Evolutionary conservation across 2,888 invertebrate species (phyloP), one percentile per base, ranked within the genome.

Genomic region (Melangyna quadrimaculata): DNA sequence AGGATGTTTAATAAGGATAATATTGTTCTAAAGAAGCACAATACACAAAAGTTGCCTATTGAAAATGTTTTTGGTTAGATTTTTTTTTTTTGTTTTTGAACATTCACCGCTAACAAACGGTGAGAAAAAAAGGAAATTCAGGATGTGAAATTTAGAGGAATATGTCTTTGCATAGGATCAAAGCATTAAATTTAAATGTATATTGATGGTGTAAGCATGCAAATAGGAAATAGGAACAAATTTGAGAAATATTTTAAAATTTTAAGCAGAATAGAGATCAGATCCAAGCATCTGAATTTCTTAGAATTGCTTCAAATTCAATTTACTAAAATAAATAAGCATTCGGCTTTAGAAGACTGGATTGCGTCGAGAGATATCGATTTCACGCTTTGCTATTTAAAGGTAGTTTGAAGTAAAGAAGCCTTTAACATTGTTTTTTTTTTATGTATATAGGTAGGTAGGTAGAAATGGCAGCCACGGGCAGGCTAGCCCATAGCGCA

Each of bases 21-120:
- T 27, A 2, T 35, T 37, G 12, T 35, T 37, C 19, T 37, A 37
- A 59, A 67, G 61, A 86, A 70, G 55, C 67, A n/a, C n/a, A 32
- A 70, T 63, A 84, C 59, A 78, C 65, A 78, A 74, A 81, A 32
- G 29, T 51, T 51, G 35, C 51, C 10, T 35, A 45, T 43, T 43
- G 19, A 59, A 59, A 17, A 8, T 27, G n/a, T n/a, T 9, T 29
- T n/a, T n/a, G 19, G 12, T 32, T 24, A 71, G 55, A 17, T n/a
- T 17, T 29, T 12, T n/a, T n/a, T n/a, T n/a, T n/a, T n/a, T n/a
- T n/a, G n/a, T n/a, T n/a, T n/a, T n/a, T n/a, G n/a, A 12, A 14
- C 43, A 69, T 37, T 69, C 69, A 53, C 69, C 35, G 61, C 40
- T 61, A 61, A 27, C 10, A n/a, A 43, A 63, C 43, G 43, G 45